Percentiles rank a stretch among this genome's conserved stretches.
Conservation (phyloP, 1,140 invertebrate genomes). For the Lepidurus packardi region DNA sequence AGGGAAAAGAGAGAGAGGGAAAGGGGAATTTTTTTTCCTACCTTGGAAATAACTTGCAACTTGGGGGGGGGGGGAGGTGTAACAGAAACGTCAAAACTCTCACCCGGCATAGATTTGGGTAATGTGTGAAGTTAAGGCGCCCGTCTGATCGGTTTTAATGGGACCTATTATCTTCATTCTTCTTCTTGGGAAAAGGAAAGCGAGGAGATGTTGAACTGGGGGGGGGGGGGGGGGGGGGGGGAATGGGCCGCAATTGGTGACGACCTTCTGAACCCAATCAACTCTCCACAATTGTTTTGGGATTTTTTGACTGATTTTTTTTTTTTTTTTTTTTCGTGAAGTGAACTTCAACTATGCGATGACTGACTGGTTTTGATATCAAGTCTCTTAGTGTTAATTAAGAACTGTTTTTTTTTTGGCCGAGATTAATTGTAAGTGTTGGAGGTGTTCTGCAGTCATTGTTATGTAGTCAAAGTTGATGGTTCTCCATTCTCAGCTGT, state of each 20-base stretch:
- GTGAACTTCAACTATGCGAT: background rate
- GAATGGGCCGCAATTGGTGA: background rate
- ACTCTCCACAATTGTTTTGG: background rate
- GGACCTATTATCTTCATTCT: conserved; percentile 9
- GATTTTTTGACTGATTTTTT: background rate
- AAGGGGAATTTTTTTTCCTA: background rate
- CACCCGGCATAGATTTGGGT: background rate
- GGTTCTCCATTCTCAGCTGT: conserved; percentile 6
- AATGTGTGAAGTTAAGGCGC: conserved; percentile 2
- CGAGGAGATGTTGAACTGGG: background rate
- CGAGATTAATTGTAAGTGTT: background rate
- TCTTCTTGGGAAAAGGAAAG: background rate
- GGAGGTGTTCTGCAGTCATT: background rate
- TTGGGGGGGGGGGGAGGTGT: background rate
- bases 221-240: background rate
- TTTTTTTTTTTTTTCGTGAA: background rate
- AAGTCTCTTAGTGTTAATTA: too few relatives aligned
- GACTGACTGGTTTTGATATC: too few relatives aligned
- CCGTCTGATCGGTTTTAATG: background rate
- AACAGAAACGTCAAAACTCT: background rate
- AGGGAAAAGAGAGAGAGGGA: background rate
- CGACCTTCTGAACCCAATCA: conserved; percentile 9
- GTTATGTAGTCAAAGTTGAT: too few relatives aligned
- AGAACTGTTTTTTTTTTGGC: too few relatives aligned
- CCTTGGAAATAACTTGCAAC: too few relatives aligned